Evolutionary conservation across 2,797 vertebrate species (phyloP), one percentile per base, ranked within the genome.

Genomic region (Oceanodroma leucorhoa): DNA sequence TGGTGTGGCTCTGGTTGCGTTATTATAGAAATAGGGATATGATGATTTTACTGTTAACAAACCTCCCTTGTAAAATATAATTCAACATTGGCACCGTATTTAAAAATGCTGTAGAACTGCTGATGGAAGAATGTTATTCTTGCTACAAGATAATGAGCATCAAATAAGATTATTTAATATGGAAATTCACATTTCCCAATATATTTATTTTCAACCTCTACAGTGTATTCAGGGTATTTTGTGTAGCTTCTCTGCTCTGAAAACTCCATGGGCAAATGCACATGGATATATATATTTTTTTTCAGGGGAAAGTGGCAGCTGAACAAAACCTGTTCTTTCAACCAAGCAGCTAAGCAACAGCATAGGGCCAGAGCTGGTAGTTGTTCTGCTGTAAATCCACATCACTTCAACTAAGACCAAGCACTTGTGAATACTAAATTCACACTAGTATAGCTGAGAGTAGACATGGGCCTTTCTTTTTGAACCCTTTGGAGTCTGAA

Each of bases 381-480:
- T 30, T 23, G 66, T 93, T 90, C 51, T 38, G 83, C 57, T 87
- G 70, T 73, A 94, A 96, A 93, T 79, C 80, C 66, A 48, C 50
- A 71, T 58, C 45, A 90, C 22, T 78, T 85, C 69, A 76, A 38
- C 69, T 72, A 91, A 94, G 40, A 83, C 79, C 57, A 62, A 69
- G 27, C 41, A 62, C 57, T 83, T 75, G 54, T 72, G 83, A 87
- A 93, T 86, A 83, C 60, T 91, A 91, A 71, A 76, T 86, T 88
- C 89, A 77, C 76, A 66, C 36, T 83, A 57, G 41, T 29, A 51
- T 76, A 84, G 36, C 43, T 79, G 40, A 60, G 62, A 91, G 51
- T 58, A 88, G 87, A 84, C 91, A 55, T 4, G 32, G 27, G 40
- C 23, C 55, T 95, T 95, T 87, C 69, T 83, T 93, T 95, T 72